Conservation (phyloP, 2,113 vertebrate species). For the Sander vitreus region DNA sequence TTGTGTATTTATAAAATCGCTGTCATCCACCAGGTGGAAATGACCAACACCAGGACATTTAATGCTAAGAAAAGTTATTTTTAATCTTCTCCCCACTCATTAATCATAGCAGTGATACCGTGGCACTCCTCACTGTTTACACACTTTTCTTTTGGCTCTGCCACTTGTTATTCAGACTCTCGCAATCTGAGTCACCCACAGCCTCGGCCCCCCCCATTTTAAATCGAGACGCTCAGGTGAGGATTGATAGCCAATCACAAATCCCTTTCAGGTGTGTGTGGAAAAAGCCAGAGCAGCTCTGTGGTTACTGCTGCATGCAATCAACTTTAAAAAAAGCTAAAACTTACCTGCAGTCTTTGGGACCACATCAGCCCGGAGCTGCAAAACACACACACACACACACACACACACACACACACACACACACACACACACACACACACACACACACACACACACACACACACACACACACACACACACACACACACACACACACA, state of each 20-base stretch:
- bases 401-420: too few relatives aligned
- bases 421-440: too few relatives aligned
- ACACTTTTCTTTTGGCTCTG: not conserved
- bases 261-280: not conserved
- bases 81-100: too few relatives aligned
- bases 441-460: too few relatives aligned
- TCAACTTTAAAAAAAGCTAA: not conserved
- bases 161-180: not conserved
- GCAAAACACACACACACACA: constrained; percentile 44
- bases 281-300: not conserved
- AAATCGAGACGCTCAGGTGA: not conserved
- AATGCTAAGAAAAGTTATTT: too few relatives aligned
- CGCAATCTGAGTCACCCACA: not conserved
- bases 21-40: too few relatives aligned
- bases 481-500: too few relatives aligned
- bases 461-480: too few relatives aligned
- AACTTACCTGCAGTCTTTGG: constrained; percentile 91
- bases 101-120: not conserved
- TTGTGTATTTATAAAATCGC: too few relatives aligned
- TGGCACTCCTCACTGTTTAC: not conserved
- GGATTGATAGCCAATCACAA: not conserved
- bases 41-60: too few relatives aligned
- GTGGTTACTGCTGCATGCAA: not conserved
- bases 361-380: constrained; percentile 92
- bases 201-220: not conserved